Percentiles rank a stretch among this genome's conserved stretches.
phyloP scores from a whole-genome alignment of 2,888 invertebrate species.

The Dolomedes plantarius region DNA sequence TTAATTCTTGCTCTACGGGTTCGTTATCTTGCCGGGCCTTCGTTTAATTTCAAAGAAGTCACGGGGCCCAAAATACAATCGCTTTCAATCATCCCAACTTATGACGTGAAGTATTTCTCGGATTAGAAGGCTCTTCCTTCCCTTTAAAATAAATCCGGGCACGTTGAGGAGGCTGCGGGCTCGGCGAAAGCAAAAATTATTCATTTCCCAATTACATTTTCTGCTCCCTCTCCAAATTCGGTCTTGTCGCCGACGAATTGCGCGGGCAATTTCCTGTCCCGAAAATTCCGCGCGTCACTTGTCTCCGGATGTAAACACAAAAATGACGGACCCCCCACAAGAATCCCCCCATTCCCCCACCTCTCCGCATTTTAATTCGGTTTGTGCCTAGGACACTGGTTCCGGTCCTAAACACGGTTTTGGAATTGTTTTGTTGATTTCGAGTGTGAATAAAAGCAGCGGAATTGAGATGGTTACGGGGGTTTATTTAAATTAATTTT shows the following conservation, averaged over 20 bases:
- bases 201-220: slow-evolving; percentile 50
- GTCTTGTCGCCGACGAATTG: background rate
- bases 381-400: slow-evolving; percentile 15
- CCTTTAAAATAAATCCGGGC: slow-evolving; percentile 23
- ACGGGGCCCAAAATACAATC: background rate
- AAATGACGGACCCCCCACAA: slow-evolving; percentile 25
- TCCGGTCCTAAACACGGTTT: slow-evolving; percentile 32
- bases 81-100: slow-evolving; percentile 8
- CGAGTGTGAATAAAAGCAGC: slow-evolving; percentile 12
- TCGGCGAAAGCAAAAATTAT: slow-evolving; percentile 42
- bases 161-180: slow-evolving; percentile 17
- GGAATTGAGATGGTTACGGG: slow-evolving; percentile 19
- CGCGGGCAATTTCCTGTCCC: slow-evolving; percentile 54
- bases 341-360: background rate
- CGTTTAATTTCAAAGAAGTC: background rate
- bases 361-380: slow-evolving; percentile 49
- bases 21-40: background rate
- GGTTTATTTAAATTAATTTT: background rate
- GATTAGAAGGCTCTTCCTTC: slow-evolving; percentile 1
- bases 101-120: slow-evolving; percentile 6
- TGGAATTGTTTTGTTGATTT: slow-evolving; percentile 37
- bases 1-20: background rate
- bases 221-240: slow-evolving; percentile 10
- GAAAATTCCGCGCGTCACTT: slow-evolving; percentile 30
- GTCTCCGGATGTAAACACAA: slow-evolving; percentile 58